Evolutionary conservation across 2,113 vertebrate genomes (phyloP), one percentile per base, ranked within the genome.

Genomic region (Erinaceus europaeus): DNA sequence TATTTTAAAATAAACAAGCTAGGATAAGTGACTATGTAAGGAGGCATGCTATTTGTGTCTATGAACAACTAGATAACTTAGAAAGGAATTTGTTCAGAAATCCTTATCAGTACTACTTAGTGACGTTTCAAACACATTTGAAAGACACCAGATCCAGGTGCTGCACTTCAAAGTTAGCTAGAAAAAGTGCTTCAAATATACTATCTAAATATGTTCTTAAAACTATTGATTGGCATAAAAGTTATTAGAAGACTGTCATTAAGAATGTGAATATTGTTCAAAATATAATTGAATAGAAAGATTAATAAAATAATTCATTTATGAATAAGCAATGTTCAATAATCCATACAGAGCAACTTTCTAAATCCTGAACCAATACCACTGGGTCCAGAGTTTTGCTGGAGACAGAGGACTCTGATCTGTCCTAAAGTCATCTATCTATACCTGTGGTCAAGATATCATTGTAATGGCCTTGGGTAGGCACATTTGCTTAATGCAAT

Each of bases 1-100:
- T 78, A 77, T 68, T 88, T 90, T 21, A 29, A 90, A 86, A 71
- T 71, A 42, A 36, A 64, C 34, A 75, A 86, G 72, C 23, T 61
- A 14, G n/a, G 27, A 34, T 1, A 53, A 65, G 17, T 40, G n/a
- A 85, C 15, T 52, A 65, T n/a, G 9, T 50, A 73, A 68, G 32
- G 14, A 40, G 62, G 18, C n/a, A 46, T 62, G 57, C 52, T n/a
- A 61, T 61, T 86, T 67, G 6, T 53, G 72, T 20, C 21, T 17
- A 71, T 0, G 36, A 23, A 10, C 5, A 73, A 4, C 64, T 62
- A 48, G 46, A 29, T 86, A 77, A 20, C 25, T 23, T 48, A 42
- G 32, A 67, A 57, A 46, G 32, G 77, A 53, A 64, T 20, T 3
- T 77, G 29, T 38, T 68, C 29, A 85, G 27, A 21, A 53, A 55